Evolutionary conservation across 2,888 invertebrate genomes (phyloP), one percentile per base, ranked within the genome.

Genomic region (Xestia sexstrigata): DNA sequence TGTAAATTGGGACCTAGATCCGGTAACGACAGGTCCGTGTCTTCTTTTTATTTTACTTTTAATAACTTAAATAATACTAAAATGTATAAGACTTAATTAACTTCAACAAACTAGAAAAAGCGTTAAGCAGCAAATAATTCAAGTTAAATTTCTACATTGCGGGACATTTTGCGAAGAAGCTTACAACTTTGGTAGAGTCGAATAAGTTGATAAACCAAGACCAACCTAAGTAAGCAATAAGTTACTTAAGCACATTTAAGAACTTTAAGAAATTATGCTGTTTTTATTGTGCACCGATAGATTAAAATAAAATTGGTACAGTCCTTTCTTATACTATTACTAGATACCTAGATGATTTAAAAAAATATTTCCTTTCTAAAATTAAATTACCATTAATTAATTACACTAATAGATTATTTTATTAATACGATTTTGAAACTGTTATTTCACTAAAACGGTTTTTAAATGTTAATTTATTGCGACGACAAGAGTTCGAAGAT

Each of bases 401-500:
- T 58, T 45, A 11, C 52, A 42, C 65, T 60, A 23, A 83, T 49
- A 26, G 9, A 42, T 69, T 35, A 30, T 66, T 72, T 66, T 45
- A 26, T 55, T 55, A 68, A 82, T 70, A 67, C 45, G 23, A 60
- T 73, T 82, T 49, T 15, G 23, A 74, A 69, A 80, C 79, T 62
- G 77, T 83, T 76, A 74, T 76, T 73, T 68, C 13, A 9, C 13
- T 45, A 15, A 62, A 74, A 78, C 67, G 70, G 74, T 63, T 68
- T 58, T 45, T 67, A 68, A 72, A 82, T 84, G 81, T 68, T 81
- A 82, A 84, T 88, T 84, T 83, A 75, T 81, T 68, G 70, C 70
- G 72, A 13, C 65, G 39, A 74, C 67, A 26, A 78, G 72, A 88
- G 87, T 85, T 82, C 83, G 79, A 82, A 85, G 83, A 85, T 77